Evolutionary conservation across 2,888 invertebrate genomes (phyloP).

Genomic region (Microctonus brassicae): DNA sequence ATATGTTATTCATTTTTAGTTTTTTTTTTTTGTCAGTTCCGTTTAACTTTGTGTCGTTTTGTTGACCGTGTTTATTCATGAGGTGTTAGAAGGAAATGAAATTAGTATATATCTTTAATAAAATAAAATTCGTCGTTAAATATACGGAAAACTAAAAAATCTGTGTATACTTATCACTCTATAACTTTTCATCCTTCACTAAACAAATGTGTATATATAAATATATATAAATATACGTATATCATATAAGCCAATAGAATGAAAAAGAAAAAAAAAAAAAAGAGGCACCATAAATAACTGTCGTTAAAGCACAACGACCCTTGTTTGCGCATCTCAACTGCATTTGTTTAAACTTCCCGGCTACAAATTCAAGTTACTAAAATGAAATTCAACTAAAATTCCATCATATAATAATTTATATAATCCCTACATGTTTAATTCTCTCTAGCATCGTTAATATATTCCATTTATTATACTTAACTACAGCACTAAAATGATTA

Average conservation of each 20-base stretch:
- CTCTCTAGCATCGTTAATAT: no score
- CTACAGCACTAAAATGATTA: not conserved
- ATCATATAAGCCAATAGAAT: not conserved
- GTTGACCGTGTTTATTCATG: not conserved
- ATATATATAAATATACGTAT: not conserved
- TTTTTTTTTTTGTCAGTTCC: no score
- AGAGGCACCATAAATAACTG: slow-evolving; percentile 50
- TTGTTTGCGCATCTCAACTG: slow-evolving; percentile 57
- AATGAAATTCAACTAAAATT: not conserved
- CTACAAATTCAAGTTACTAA: not conserved
- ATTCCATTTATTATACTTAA: slow-evolving; percentile 14
- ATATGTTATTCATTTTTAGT: not conserved
- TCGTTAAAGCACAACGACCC: slow-evolving; percentile 46
- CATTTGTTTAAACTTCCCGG: slow-evolving; percentile 52
- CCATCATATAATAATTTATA: not conserved
- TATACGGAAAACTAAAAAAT: not conserved
- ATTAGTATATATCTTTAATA: not conserved
- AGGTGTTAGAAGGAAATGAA: slow-evolving; percentile 1
- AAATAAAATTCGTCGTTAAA: not conserved
- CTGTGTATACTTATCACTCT: not conserved
- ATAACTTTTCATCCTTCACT: not conserved
- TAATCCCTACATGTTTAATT: not conserved
- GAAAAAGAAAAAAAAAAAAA: slow-evolving; percentile 1
- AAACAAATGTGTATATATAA: not conserved
- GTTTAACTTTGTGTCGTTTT: not conserved